Evolutionary conservation across 2,797 vertebrate species (phyloP).

Genomic region (Falco biarmicus): DNA sequence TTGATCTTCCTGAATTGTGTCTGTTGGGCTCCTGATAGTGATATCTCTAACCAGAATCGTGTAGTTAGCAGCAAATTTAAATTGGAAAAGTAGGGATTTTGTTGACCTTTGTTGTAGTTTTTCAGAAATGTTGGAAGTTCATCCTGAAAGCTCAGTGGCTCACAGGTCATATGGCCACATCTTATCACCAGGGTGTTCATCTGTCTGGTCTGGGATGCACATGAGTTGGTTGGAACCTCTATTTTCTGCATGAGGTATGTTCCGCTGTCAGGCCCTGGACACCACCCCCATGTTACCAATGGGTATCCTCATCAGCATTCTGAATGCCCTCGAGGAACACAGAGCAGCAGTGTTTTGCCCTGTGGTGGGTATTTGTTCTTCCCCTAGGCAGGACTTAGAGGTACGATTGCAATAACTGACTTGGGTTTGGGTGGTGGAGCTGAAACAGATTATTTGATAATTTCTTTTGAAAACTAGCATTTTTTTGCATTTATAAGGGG

Average conservation of each 20-base stretch:
- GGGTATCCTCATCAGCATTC: background rate
- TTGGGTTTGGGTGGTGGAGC: background rate
- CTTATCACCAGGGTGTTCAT: background rate
- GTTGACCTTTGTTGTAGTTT: background rate
- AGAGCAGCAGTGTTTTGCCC: background rate
- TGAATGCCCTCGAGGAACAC: background rate
- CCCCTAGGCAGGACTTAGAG: background rate
- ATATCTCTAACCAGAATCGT: background rate
- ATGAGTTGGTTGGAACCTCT: background rate
- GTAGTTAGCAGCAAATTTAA: background rate
- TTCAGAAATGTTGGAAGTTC: background rate
- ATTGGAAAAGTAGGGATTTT: background rate
- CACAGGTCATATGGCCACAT: fast-evolving
- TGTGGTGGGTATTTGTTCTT: background rate
- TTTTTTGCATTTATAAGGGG: background rate
- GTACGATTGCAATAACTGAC: background rate
- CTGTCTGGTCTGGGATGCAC: background rate
- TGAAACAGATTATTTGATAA: background rate
- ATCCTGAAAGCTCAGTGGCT: background rate
- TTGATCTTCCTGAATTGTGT: background rate
- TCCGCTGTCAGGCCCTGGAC: background rate
- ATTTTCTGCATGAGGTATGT: background rate
- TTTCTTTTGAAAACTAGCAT: background rate
- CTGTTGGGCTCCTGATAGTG: background rate
- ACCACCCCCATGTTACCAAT: fast-evolving